Base-by-base conservation (phyloP, 1,140 invertebrate species). In the Zeugodacus cucurbitae region DNA sequence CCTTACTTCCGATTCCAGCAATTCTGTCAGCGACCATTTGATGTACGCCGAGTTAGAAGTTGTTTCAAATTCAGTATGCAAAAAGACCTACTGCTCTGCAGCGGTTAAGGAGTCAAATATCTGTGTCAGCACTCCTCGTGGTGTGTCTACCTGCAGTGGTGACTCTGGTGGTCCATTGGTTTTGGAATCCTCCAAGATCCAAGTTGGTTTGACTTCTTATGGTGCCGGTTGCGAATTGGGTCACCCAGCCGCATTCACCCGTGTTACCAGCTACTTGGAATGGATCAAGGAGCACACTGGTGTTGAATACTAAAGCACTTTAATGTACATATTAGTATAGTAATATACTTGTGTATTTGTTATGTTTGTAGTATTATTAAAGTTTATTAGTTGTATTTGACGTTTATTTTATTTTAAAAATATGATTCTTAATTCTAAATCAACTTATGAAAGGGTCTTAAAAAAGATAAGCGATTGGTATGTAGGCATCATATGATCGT, bases 191-290 rank as follows among this genome's bases (percentile, higher is more conserved):
- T 91, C 91, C 67, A 91, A 92, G 37, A 90, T 93, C 3, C 89
- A 93, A 10, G 91, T 95, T 74, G 95, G 95, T 78, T 91, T 95
- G 22, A 94, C 94, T 1, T 95, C 95, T 4, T 95, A 95, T 89
- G 94, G 94, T 87, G 91, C 93, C 29, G 95, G 94, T n/a, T 95
- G 95, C 90, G 93, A 94, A 89, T 89, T 90, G 0, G 94, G 94
- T 64, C 94, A 92, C 88, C 95, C 95, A 26, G 93, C 94, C 8
- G 95, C 93, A 10, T 95, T 93, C 88, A 94, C 95, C 8, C 94
- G 95, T 88, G 92, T 95, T n/a, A 94, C 94, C 17, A 94, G 91
- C n/a, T 95, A 94, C 90, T 90, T 95, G 58, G 91, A 94, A 88
- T 96, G 95, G 95, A 95, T 95, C 87, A 91, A 90, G 44, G 90